These are phyloP conservation scores for Rhyacichthys aspro DNA, from an alignment of 2,797 vertebrate genomes.

Conservation along the genomic window DNA sequence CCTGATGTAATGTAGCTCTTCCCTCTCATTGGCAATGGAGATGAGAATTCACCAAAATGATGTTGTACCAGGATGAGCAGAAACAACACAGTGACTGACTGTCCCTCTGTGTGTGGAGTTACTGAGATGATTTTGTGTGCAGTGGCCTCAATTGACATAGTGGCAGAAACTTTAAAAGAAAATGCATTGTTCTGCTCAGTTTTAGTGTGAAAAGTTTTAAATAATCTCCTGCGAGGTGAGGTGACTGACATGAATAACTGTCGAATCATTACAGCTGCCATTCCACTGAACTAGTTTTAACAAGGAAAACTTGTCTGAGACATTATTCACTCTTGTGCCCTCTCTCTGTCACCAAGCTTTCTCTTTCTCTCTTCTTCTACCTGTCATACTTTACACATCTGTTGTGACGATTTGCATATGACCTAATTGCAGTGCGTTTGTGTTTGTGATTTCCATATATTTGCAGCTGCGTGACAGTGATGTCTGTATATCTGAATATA, in stretches of 20 bases:
- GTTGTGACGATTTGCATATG: constrained; percentile 59
- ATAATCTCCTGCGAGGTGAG: constrained; percentile 45
- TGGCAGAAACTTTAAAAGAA: constrained; percentile 13
- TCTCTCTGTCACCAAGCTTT: constrained; percentile 44
- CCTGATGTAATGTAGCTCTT: constrained; percentile 12
- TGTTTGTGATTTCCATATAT: constrained; percentile 21
- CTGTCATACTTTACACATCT: constrained; percentile 47
- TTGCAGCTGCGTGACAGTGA: constrained; percentile 40
- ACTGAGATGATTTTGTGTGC: constrained; percentile 14
- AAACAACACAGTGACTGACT: constrained; percentile 6
- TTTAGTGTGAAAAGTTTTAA: constrained; percentile 44
- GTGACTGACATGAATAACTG: constrained; percentile 63
- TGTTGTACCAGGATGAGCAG: constrained; percentile 26
- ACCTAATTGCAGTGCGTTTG: constrained; percentile 58
- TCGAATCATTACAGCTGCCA: constrained; percentile 58
- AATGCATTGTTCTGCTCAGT: neutral
- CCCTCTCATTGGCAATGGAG: constrained; percentile 19
- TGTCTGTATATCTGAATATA: constrained; percentile 56
- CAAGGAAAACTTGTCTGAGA: constrained; percentile 55
- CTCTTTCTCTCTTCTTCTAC: constrained; percentile 27
- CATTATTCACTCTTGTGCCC: constrained; percentile 25
- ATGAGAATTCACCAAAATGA: constrained; percentile 25
- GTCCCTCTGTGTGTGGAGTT: constrained; percentile 13
- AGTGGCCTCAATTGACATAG: constrained; percentile 33
- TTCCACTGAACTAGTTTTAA: constrained; percentile 53